Percentiles rank a stretch among this genome's conserved stretches.
phyloP scores from a whole-genome alignment of 1,140 invertebrate genomes.

The Pseudomyrmex flavicornis region DNA sequence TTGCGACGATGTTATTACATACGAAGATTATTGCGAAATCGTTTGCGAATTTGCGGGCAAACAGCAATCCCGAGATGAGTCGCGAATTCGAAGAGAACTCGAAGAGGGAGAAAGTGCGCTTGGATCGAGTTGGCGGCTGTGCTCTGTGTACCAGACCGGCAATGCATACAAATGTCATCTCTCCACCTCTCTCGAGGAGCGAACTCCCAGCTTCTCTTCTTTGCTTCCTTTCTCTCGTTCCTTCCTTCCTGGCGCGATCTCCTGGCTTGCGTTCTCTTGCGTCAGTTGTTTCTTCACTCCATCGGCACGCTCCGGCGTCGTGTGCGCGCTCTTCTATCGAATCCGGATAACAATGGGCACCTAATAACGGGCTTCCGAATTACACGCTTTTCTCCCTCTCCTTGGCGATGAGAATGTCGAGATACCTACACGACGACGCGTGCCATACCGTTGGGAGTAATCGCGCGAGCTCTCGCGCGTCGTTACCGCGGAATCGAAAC shows the following conservation, averaged over 20 bases:
- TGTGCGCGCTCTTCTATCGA: constrained; percentile 54
- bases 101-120: constrained; percentile 40
- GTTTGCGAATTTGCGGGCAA: constrained; percentile 66
- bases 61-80: constrained; percentile 81
- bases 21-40: too few relatives aligned
- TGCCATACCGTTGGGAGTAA: constrained; percentile 51
- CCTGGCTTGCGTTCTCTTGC: neutral
- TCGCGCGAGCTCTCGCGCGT: constrained; percentile 40
- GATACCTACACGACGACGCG: neutral
- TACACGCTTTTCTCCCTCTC: constrained; percentile 65
- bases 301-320: constrained; percentile 38
- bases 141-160: constrained; percentile 78
- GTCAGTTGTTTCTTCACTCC: constrained; percentile 48
- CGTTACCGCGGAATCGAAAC: constrained; percentile 68
- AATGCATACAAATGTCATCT: constrained; percentile 85
- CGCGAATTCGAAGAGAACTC: constrained; percentile 49
- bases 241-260: neutral
- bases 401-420: neutral
- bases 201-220: constrained; percentile 7
- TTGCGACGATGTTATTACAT: too few relatives aligned
- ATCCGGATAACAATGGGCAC: constrained; percentile 75
- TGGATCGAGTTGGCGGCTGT: constrained; percentile 80
- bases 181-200: constrained; percentile 9
- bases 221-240: neutral
- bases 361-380: constrained; percentile 76